These are phyloP conservation scores for Sinopyrophorus schimmeli DNA, from an alignment of 2,888 invertebrate genomes.

Conservation along the genomic window DNA sequence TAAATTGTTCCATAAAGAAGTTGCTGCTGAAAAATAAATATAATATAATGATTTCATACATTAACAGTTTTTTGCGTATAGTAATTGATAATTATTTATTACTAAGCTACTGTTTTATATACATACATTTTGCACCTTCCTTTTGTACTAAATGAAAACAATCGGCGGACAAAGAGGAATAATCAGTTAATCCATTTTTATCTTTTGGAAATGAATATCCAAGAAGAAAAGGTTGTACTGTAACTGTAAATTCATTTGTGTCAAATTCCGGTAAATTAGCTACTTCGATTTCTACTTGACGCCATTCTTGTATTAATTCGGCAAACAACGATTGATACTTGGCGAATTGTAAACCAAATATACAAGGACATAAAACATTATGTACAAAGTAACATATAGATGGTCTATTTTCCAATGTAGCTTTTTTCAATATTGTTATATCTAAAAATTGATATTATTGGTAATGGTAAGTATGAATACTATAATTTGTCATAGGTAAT, in stretches of 20 bases:
- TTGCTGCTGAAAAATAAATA: too few relatives aligned
- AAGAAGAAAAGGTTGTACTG: slow-evolving; percentile 58
- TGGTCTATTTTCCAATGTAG: slow-evolving; percentile 48
- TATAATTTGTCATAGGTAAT: too few relatives aligned
- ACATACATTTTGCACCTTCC: slow-evolving; percentile 60
- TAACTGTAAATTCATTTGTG: slow-evolving; percentile 62
- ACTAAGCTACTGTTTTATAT: too few relatives aligned
- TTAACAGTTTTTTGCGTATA: too few relatives aligned
- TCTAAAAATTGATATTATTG: too few relatives aligned
- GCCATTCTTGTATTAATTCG: slow-evolving; percentile 60
- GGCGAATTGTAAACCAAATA: slow-evolving; percentile 54
- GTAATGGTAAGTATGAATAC: too few relatives aligned
- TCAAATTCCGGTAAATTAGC: slow-evolving; percentile 55
- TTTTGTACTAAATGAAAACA: slow-evolving; percentile 69
- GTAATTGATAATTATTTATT: background rate
- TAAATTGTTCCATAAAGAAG: slow-evolving; percentile 55
- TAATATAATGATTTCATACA: too few relatives aligned
- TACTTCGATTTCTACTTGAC: slow-evolving; percentile 58
- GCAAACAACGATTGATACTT: slow-evolving; percentile 49
- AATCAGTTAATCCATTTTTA: slow-evolving; percentile 55
- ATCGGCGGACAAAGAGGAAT: slow-evolving; percentile 60
- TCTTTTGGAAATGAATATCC: slow-evolving; percentile 54
- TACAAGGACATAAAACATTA: slow-evolving; percentile 61
- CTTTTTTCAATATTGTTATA: slow-evolving; percentile 52
- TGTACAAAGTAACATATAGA: slow-evolving; percentile 53